phyloP scores from a whole-genome alignment of 2,888 invertebrate genomes.

The Drosophila eohydei region DNA sequence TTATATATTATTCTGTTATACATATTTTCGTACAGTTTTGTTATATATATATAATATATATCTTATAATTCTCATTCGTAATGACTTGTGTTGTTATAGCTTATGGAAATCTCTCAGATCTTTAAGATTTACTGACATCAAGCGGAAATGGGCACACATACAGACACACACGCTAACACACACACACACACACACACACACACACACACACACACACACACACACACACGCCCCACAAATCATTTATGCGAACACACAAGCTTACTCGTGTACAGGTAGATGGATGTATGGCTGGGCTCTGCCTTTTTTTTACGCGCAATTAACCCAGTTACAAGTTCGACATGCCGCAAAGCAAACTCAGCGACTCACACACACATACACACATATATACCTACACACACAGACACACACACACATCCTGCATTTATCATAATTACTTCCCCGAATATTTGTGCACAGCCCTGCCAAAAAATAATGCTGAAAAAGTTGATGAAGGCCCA shows the following conservation, averaged over 20 bases:
- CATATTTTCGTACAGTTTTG: background rate
- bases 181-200: slow-evolving; percentile 6
- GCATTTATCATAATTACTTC: slow-evolving; percentile 81
- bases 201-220: slow-evolving; percentile 15
- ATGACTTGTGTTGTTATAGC: slow-evolving; percentile 22
- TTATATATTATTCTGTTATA: background rate
- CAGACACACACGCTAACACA: slow-evolving; percentile 17
- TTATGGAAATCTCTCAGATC: slow-evolving; percentile 57
- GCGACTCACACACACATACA: slow-evolving; percentile 9
- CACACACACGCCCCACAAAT: slow-evolving; percentile 13
- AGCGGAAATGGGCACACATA: slow-evolving; percentile 56
- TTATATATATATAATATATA: background rate
- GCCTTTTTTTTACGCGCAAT: slow-evolving; percentile 76
- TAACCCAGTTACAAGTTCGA: slow-evolving; percentile 79
- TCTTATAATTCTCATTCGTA: slow-evolving; percentile 2
- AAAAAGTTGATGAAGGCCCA: slow-evolving; percentile 71
- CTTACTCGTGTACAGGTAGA: slow-evolving; percentile 6
- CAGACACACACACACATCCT: slow-evolving; percentile 45
- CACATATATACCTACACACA: background rate
- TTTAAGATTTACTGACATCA: slow-evolving; percentile 71
- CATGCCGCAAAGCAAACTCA: slow-evolving; percentile 69
- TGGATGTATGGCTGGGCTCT: slow-evolving; percentile 25
- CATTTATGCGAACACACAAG: slow-evolving; percentile 4
- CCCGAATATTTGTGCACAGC: slow-evolving; percentile 65
- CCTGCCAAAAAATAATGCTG: slow-evolving; percentile 63